Percentiles rank a stretch among this genome's conserved stretches.
Conservation (phyloP, 2,888 invertebrate genomes). For the Drosophila quasianomalipes region DNA sequence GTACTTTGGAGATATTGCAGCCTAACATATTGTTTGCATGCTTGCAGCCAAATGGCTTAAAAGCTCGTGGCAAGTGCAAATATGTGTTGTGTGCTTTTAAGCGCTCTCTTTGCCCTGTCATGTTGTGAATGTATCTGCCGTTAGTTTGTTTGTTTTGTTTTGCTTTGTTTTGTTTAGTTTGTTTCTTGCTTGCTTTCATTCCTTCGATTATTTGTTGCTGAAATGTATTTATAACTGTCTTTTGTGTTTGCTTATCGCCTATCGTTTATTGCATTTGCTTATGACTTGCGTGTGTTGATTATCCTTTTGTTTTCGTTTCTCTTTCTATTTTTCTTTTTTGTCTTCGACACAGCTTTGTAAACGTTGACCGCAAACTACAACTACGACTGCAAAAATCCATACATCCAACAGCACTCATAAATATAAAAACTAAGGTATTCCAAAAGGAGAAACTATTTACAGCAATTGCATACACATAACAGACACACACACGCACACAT, state of each 20-base stretch:
- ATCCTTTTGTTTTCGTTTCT: slow-evolving; percentile 52
- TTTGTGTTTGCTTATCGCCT: slow-evolving; percentile 25
- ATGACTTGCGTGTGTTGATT: slow-evolving; percentile 44
- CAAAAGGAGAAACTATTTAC: slow-evolving; percentile 15
- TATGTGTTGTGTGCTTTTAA: slow-evolving; percentile 41
- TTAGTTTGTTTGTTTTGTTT: slow-evolving; percentile 11
- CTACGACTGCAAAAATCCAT: slow-evolving; percentile 7
- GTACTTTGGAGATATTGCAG: slow-evolving; percentile 11
- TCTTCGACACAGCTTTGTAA: slow-evolving; percentile 72
- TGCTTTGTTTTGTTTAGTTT: slow-evolving; percentile 4
- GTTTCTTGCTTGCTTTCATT: not conserved
- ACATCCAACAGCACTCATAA: slow-evolving; percentile 18
- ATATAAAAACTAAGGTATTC: slow-evolving; percentile 27
- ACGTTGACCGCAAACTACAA: slow-evolving; percentile 52
- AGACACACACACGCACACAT: not conserved
- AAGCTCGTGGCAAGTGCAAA: slow-evolving; percentile 32
- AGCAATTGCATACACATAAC: slow-evolving; percentile 2
- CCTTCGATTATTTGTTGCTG: slow-evolving; percentile 7
- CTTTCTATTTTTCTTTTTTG: slow-evolving; percentile 47
- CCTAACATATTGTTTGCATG: slow-evolving; percentile 9
- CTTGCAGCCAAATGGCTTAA: slow-evolving; percentile 26
- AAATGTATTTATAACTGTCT: slow-evolving; percentile 28
- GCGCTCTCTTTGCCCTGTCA: slow-evolving; percentile 9
- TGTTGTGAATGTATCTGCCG: not conserved
- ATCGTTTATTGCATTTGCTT: slow-evolving; percentile 33